Conservation (phyloP, 2,888 invertebrate genomes). For the Charanyca ferruginea region DNA sequence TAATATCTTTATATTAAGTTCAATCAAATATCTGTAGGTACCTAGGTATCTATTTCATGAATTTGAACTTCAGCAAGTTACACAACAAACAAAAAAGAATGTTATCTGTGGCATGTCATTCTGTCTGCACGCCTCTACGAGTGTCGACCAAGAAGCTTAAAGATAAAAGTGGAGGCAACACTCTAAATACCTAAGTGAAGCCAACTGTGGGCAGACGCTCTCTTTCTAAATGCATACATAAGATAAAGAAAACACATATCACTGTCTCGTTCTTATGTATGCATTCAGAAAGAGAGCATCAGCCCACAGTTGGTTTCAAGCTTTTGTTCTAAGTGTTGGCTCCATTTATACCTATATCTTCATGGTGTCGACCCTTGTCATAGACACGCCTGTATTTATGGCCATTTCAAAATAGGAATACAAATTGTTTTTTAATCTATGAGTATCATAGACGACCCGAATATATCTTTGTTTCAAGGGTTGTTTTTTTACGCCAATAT, state of each 20-base stretch:
- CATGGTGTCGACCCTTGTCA: conserved; percentile 71
- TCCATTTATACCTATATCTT: too few relatives aligned
- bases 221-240: too few relatives aligned
- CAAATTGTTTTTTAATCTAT: conserved; percentile 61
- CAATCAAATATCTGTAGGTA: background rate
- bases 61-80: conserved; percentile 38
- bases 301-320: too few relatives aligned
- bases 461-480: conserved; percentile 27
- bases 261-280: too few relatives aligned
- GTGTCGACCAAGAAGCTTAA: too few relatives aligned
- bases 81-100: conserved; percentile 54
- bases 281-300: too few relatives aligned
- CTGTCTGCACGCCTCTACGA: conserved; percentile 64
- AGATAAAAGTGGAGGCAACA: too few relatives aligned
- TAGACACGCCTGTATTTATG: conserved; percentile 67
- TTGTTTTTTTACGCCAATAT: conserved; percentile 7
- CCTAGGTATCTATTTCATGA: conserved; percentile 18
- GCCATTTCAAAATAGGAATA: conserved; percentile 66
- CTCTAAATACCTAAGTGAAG: too few relatives aligned
- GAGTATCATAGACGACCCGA: conserved; percentile 34
- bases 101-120: conserved; percentile 63
- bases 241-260: too few relatives aligned
- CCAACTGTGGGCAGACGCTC: too few relatives aligned
- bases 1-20: background rate
- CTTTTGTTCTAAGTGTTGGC: too few relatives aligned